Evolutionary conservation across 2,113 vertebrate species (phyloP), one percentile per base, ranked within the genome.

Genomic region (Malurus elegans): DNA sequence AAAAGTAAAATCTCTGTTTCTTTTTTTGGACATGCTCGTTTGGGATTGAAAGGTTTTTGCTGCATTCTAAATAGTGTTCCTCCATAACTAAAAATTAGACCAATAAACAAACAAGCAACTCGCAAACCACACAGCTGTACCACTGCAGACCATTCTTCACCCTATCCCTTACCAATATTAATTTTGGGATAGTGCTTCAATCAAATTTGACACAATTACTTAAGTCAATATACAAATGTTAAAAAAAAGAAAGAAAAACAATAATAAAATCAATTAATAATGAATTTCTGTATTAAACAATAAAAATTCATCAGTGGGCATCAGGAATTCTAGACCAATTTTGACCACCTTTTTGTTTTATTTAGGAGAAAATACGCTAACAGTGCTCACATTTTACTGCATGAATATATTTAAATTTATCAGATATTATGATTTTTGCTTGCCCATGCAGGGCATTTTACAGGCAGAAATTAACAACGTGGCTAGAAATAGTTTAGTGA

Each of bases 1-100:
- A 97, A 98, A 98, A 98, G 97, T 98, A 97, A 98, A 98, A 98
- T 96, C 97, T 98, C 95, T 96, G 88, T 97, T 97, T 96, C 95
- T 93, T 93, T 95, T 96, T 86, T 96, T 95, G 93, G 84, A 93
- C 66, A 60, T 47, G 57, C 92, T 96, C 83, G 2, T 96, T 97
- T 89, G 90, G 89, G 38, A 85, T 66, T 61, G 74, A 92, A 97
- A 81, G 79, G 94, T 40, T 78, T 93, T 72, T 70, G 17, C 79
- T 81, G 69, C 84, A 82, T 95, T 95, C 71, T 76, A 96, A 97
- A 94, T 40, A 95, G 32, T 81, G 60, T 89, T 86, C 56, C 62
- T 79, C 88, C 4, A 14, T 64, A 94, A 75, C 69, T 50, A 80
- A 93, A 64, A 95, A 97, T 95, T 96, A 97, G 92, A 96, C 95